phyloP scores from a whole-genome alignment of 2,888 invertebrate genomes.

The Geophilus truncorum region DNA sequence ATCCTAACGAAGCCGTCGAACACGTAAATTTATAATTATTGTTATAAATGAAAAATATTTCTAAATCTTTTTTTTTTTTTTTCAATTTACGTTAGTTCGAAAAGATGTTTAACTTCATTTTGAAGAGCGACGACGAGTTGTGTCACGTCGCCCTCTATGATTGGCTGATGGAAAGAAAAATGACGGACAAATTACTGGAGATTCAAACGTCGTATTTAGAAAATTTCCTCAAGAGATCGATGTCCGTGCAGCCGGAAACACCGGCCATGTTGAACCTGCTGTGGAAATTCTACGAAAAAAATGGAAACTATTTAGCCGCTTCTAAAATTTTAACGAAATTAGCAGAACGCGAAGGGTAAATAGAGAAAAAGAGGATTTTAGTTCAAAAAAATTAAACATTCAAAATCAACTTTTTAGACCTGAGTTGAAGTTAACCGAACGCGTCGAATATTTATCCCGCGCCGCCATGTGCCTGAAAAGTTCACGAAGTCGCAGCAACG shows the following conservation, averaged over 20 bases:
- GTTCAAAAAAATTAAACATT: not conserved
- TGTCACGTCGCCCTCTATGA: slow-evolving; percentile 87
- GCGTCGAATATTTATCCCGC: slow-evolving; percentile 84
- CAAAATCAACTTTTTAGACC: slow-evolving; percentile 59
- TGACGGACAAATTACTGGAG: slow-evolving; percentile 52
- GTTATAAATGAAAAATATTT: too few relatives aligned
- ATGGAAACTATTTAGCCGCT: slow-evolving; percentile 84
- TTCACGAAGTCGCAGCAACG: slow-evolving; percentile 54
- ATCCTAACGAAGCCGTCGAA: slow-evolving; percentile 41
- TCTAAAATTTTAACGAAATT: slow-evolving; percentile 83
- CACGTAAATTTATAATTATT: too few relatives aligned
- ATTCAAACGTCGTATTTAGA: slow-evolving; percentile 63
- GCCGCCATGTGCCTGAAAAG: slow-evolving; percentile 95
- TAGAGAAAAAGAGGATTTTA: not conserved
- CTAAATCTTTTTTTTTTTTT: not conserved
- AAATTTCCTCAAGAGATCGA: slow-evolving; percentile 59
- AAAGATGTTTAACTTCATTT: slow-evolving; percentile 50
- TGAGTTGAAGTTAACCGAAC: slow-evolving; percentile 67
- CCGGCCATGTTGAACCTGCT: slow-evolving; percentile 69
- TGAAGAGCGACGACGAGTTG: slow-evolving; percentile 68
- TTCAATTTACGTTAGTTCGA: slow-evolving; percentile 44
- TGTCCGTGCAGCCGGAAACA: slow-evolving; percentile 54
- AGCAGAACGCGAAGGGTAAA: slow-evolving; percentile 60
- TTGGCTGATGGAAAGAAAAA: slow-evolving; percentile 68
- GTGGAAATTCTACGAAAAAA: slow-evolving; percentile 94